Evolutionary conservation across 2,797 vertebrate genomes (phyloP).

Genomic region (Geotrypetes seraphini): DNA sequence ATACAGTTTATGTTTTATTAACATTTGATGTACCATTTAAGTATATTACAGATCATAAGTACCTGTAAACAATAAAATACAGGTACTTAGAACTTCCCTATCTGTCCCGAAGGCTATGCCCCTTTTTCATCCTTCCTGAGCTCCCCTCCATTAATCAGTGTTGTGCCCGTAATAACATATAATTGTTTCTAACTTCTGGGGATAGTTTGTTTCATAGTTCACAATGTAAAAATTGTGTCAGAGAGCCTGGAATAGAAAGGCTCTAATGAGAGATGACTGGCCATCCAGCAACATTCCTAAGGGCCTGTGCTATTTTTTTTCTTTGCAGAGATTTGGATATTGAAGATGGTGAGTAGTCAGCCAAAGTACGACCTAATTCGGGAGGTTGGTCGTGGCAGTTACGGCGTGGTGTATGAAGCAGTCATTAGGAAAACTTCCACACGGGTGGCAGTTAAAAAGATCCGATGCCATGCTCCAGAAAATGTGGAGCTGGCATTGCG

Average conservation of each 20-base stretch:
- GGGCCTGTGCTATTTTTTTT: constrained; percentile 35
- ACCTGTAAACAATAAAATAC: too few relatives aligned
- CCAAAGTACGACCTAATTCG: constrained; percentile 97
- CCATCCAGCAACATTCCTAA: constrained; percentile 18
- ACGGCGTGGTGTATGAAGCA: constrained; percentile 95
- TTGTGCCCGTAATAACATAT: too few relatives aligned
- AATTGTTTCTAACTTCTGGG: too few relatives aligned
- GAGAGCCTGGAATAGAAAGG: too few relatives aligned
- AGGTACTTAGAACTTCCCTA: too few relatives aligned
- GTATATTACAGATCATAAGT: too few relatives aligned
- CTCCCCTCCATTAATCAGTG: too few relatives aligned
- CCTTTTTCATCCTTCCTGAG: too few relatives aligned
- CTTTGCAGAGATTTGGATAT: constrained; percentile 54
- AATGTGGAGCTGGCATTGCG: constrained; percentile 91
- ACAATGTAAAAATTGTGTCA: background rate
- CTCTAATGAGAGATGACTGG: constrained; percentile 28
- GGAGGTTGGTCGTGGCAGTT: constrained; percentile 96
- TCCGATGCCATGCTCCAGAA: constrained; percentile 92
- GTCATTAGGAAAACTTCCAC: constrained; percentile 76
- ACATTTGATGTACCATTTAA: too few relatives aligned
- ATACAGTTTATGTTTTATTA: too few relatives aligned
- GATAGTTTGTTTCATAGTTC: too few relatives aligned
- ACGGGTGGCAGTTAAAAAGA: constrained; percentile 92
- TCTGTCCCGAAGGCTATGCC: too few relatives aligned
- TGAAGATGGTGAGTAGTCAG: constrained; percentile 98